Evolutionary conservation across 2,797 vertebrate genomes (phyloP), one percentile per base, ranked within the genome.

Genomic region (Pogoniulus pusillus): DNA sequence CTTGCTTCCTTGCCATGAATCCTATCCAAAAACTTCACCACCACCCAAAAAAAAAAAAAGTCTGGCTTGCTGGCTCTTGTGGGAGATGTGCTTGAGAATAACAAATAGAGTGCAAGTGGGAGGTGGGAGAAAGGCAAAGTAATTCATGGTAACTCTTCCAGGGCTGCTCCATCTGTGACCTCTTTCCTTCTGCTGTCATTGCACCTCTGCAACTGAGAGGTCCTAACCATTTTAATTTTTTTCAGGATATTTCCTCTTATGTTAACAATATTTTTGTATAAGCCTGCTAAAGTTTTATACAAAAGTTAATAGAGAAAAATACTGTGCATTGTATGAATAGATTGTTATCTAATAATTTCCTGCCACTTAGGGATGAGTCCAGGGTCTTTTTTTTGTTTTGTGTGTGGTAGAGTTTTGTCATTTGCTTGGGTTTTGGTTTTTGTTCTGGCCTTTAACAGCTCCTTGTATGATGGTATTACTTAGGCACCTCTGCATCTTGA

Each of bases 1-100:
- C 79, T 93, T 93, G 92, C 72, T 85, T 95, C 93, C 72, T 94
- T 94, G 82, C 76, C 0, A 72, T 91, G 73, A 90, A 91, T 93
- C 58, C 63, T 82, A 37, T 89, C 81, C 90, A 95, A 77, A 88
- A 54, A 73, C 39, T 41, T 49, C 7, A 10, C 11, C 4, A 22
- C 22, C 10, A 17, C 20, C 5, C 16, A 27, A 23, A 49, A 23
- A 49, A 82, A 83, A 57, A 41, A 62, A 35, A 82, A 26, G 30
- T 41, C 69, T 91, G 82, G 35, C 71, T 72, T 87, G 34, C 72
- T 88, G 57, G 55, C 19, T 84, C 27, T 37, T 90, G 59, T 86
- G 80, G 74, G 82, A 63, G 70, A 83, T 91, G 78, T 72, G 59
- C 74, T 84, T 75, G 85, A 78, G 86, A 79, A 94, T 83, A 93